Percentiles rank a stretch among this genome's conserved stretches.
Evolutionary conservation across 2,797 vertebrate genomes (phyloP).

Genomic region (Pangasius larnaudii): DNA sequence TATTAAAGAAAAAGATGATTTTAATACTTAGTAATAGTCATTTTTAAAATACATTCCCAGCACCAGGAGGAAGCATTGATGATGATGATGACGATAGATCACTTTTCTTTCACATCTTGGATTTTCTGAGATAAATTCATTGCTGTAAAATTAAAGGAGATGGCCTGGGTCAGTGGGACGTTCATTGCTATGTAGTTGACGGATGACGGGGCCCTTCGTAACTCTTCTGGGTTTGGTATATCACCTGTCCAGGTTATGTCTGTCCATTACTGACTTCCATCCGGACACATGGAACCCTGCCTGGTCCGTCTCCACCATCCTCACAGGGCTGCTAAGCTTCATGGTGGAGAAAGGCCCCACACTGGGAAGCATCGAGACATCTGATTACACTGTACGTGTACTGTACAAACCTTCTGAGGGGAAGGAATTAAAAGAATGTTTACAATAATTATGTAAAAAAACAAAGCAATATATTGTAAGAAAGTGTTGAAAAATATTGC

Average conservation of each 20-base stretch:
- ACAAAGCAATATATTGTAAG: not conserved
- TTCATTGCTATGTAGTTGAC: not conserved
- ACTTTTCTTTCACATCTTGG: not conserved
- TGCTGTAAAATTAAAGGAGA: not conserved
- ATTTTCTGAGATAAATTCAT: not conserved
- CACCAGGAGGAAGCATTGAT: not conserved
- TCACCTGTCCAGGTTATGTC: constrained; percentile 84
- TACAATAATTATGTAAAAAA: not conserved
- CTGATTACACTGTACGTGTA: constrained; percentile 89
- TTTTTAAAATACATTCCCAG: not conserved
- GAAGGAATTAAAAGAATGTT: not conserved
- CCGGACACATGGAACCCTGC: constrained; percentile 98
- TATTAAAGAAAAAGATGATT: not conserved
- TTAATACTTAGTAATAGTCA: not conserved
- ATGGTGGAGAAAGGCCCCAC: constrained; percentile 99
- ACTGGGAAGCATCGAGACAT: constrained; percentile 96
- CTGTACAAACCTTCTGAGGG: not conserved
- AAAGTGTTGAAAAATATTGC: not conserved
- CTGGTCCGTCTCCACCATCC: constrained; percentile 97
- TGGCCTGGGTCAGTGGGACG: not conserved
- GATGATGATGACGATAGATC: not conserved
- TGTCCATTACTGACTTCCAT: constrained; percentile 98
- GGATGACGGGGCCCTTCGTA: not conserved
- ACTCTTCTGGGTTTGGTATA: constrained; percentile 7
- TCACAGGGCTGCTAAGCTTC: constrained; percentile 96